A percentile compares a stretch with the other conserved stretches of the same genome.
These are phyloP conservation scores for Gymnoscopelus microlampas DNA, from an alignment of 2,797 vertebrate genomes.

Conservation along the genomic window DNA sequence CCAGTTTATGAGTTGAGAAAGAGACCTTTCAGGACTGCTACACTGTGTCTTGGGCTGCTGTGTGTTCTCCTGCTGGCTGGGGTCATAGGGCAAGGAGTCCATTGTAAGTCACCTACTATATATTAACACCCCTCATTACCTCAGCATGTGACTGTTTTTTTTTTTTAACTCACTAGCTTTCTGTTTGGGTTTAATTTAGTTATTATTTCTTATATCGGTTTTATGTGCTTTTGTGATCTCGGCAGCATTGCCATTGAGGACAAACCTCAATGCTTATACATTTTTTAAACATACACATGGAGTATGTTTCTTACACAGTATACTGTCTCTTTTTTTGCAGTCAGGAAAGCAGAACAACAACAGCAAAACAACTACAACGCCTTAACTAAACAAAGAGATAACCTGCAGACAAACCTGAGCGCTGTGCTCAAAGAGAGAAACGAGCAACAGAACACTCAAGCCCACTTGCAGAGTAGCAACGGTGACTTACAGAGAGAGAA, in stretches of 20 bases:
- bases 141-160: no score
- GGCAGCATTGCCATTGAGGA: no score
- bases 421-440: slow-evolving; percentile 8
- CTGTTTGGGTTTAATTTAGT: no score
- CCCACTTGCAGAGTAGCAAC: rapidly evolving
- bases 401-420: slow-evolving; percentile 32
- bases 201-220: no score
- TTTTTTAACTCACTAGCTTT: no score
- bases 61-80: slow-evolving; percentile 53
- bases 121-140: no score
- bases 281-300: no score
- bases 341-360: slow-evolving; percentile 26
- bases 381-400: slow-evolving; percentile 31
- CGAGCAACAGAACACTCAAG: rapidly evolving
- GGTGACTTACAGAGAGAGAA: rapidly evolving
- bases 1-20: slow-evolving; percentile 54
- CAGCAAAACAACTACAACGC: slow-evolving; percentile 29
- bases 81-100: slow-evolving; percentile 57
- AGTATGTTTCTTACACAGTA: no score
- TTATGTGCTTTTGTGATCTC: no score
- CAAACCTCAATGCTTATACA: no score
- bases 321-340: slow-evolving; percentile 36
- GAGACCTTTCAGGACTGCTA: slow-evolving; percentile 52
- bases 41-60: slow-evolving; percentile 59
- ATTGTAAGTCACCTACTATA: slow-evolving; percentile 56